Conservation (phyloP, 2,888 invertebrate genomes). For the Tetropium fuscum region DNA sequence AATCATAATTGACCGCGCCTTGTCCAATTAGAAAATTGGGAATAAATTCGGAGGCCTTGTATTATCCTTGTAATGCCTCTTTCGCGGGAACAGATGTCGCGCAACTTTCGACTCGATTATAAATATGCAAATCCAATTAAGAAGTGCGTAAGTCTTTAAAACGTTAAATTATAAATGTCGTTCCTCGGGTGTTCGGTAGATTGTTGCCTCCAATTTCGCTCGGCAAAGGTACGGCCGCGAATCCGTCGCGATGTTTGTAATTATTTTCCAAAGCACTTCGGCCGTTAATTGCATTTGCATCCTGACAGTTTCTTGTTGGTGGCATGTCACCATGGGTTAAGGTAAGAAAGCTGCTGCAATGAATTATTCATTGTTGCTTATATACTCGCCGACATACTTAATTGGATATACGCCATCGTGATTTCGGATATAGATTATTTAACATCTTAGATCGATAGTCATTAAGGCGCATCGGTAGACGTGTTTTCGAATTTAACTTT, state of each 20-base stretch:
- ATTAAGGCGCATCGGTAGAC: conserved; percentile 45
- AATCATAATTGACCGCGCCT: too few species aligned
- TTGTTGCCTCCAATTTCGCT: conserved; percentile 33
- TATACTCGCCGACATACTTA: conserved; percentile 63
- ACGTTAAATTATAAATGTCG: conserved; percentile 19
- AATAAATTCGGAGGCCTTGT: too few species aligned
- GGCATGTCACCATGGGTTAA: conserved; percentile 65
- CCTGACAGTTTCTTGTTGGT: conserved; percentile 66
- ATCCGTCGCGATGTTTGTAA: conserved; percentile 58
- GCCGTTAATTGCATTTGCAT: conserved; percentile 67
- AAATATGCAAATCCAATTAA: conserved; percentile 14
- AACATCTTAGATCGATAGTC: conserved; percentile 61
- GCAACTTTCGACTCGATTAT: background rate
- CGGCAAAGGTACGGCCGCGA: conserved; percentile 11
- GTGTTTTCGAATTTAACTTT: conserved; percentile 38
- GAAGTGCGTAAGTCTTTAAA: conserved; percentile 20
- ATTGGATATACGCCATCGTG: conserved; percentile 64
- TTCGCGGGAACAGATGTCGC: conserved; percentile 1
- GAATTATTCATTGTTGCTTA: conserved; percentile 62
- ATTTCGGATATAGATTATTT: conserved; percentile 65
- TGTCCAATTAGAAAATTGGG: too few species aligned
- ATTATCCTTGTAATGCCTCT: too few species aligned
- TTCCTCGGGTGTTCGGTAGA: conserved; percentile 2
- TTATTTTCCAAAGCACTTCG: conserved; percentile 65
- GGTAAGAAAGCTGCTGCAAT: conserved; percentile 65